These are phyloP conservation scores for Holocentrus rufus DNA, from an alignment of 2,797 vertebrate species.

Conservation along the genomic window DNA sequence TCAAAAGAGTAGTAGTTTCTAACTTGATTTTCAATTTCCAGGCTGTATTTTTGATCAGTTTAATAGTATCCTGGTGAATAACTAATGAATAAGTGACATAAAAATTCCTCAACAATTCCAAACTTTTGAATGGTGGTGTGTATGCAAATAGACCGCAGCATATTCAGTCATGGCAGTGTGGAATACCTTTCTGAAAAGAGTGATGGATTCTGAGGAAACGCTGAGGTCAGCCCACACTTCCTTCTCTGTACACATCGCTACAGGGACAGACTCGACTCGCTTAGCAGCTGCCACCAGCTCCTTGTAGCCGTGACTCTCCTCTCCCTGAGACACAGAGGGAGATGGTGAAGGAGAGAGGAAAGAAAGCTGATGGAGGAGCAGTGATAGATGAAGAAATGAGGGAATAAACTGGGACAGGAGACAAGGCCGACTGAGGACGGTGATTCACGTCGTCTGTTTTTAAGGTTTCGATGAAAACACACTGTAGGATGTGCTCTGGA, in stretches of 20 bases:
- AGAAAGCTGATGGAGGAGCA: conserved; percentile 10
- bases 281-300: conserved; percentile 76
- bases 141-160: too few species aligned
- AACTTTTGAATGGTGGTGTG: too few species aligned
- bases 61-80: too few species aligned
- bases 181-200: conserved; percentile 88
- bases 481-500: conserved; percentile 56
- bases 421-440: conserved; percentile 42
- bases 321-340: conserved; percentile 77
- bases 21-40: too few species aligned
- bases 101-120: too few species aligned
- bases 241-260: conserved; percentile 82
- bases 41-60: too few species aligned
- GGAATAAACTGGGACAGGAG: conserved; percentile 6
- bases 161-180: background rate
- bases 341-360: background rate
- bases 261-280: conserved; percentile 77
- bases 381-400: conserved; percentile 12
- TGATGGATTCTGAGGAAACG: conserved; percentile 79
- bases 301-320: conserved; percentile 76
- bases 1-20: too few species aligned
- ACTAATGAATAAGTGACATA: too few species aligned
- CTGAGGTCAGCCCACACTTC: conserved; percentile 84
- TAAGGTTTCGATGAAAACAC: conserved; percentile 32
- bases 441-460: conserved; percentile 67